Evolutionary conservation across 2,113 vertebrate species (phyloP), one percentile per base, ranked within the genome.

Genomic region (Vicugna pacos): DNA sequence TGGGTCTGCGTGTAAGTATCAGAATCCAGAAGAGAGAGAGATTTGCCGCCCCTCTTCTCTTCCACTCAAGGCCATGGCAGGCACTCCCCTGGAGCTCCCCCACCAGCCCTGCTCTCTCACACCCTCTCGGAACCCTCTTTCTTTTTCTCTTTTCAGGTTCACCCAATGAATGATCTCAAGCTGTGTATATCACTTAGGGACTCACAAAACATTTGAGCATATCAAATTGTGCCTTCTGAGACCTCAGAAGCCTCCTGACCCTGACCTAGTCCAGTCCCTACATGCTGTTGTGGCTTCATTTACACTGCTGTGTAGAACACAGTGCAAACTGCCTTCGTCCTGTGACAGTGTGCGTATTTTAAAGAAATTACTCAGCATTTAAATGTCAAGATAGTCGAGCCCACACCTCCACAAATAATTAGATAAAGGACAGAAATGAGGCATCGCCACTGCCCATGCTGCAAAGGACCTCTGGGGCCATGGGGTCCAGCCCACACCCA

Each of bases 361-460:
- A 30, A 83, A 22, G 94, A 94, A 92, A 92, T 94, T 62, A 94
- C 80, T 96, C 91, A 97, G 62, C 75, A 69, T 58, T 94, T 92
- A 94, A 97, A 96, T 97, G 93, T 97, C 95, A 90, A 60, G 79
- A 94, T 56, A 58, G 73, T 77, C 1, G 10, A 96, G 84, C 73
- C 79, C 65, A 96, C 79, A 87, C 26, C 69, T 38, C 62, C 75
- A 73, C 81, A 94, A 75, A 92, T 92, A 89, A 96, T 90, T 92
- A 42, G 30, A 7, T 54, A 97, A 97, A 97, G 89, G 84, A 75
- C 93, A 96, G 67, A 92, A 56, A 94, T 92, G 93, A 97, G 54
- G 17, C 89, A 79, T 94, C 75, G 8, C 24, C n/a, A 26, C 69
- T 83, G 80, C 64, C 62, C 48, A 10, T 79, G 30, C 52, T 77